Conservation (phyloP, 2,797 vertebrate genomes). For the Gadopsis bispinosus region DNA sequence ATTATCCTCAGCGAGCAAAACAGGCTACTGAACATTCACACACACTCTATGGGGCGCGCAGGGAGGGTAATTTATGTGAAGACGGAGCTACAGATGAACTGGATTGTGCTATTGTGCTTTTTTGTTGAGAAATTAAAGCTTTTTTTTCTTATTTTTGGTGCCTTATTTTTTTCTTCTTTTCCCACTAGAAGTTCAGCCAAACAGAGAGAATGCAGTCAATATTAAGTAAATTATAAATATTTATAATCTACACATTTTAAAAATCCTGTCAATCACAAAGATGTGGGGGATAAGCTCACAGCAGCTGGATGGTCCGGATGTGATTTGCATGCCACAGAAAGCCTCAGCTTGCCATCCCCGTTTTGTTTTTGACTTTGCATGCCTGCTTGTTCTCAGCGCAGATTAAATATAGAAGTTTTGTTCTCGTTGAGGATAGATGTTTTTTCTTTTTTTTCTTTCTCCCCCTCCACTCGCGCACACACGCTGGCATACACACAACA, state of each 20-base stretch:
- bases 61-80: slow-evolving; percentile 72
- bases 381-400: slow-evolving; percentile 83
- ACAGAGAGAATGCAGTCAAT: slow-evolving; percentile 85
- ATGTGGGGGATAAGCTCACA: slow-evolving; percentile 82
- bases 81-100: slow-evolving; percentile 64
- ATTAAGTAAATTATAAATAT: slow-evolving; percentile 90
- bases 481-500: slow-evolving; percentile 49
- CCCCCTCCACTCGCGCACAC: slow-evolving; percentile 28
- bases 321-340: slow-evolving; percentile 87
- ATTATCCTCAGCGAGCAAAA: slow-evolving; percentile 70
- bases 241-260: slow-evolving; percentile 88
- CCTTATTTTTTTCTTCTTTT: slow-evolving; percentile 61
- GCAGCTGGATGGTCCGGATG: slow-evolving; percentile 80
- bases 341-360: slow-evolving; percentile 78
- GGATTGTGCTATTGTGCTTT: slow-evolving; percentile 61
- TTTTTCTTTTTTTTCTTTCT: slow-evolving; percentile 53
- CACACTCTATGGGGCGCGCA: slow-evolving; percentile 24
- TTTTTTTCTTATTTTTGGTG: slow-evolving; percentile 59
- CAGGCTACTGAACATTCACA: slow-evolving; percentile 61
- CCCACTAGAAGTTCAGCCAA: slow-evolving; percentile 80
- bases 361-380: slow-evolving; percentile 86
- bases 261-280: slow-evolving; percentile 86
- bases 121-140: slow-evolving; percentile 61
- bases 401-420: slow-evolving; percentile 91
- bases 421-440: slow-evolving; percentile 83